Evolutionary conservation across 2,888 invertebrate genomes (phyloP).

Genomic region (Patella caerulea): DNA sequence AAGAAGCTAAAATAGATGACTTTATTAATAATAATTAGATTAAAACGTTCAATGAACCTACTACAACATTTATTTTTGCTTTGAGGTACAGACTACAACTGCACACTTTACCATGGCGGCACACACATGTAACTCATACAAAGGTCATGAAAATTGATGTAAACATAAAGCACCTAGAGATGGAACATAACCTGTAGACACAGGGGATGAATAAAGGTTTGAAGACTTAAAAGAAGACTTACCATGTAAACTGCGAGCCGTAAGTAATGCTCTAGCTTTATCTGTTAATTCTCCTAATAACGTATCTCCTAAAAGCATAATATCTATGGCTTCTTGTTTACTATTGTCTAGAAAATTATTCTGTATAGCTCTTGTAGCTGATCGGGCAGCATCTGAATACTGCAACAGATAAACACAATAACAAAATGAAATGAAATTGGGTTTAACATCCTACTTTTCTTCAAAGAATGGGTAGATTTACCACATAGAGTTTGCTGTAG

Average conservation of each 20-base stretch:
- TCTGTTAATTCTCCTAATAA: conserved; percentile 93
- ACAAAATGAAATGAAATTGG: background rate
- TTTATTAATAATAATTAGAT: background rate
- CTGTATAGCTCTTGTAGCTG: conserved; percentile 97
- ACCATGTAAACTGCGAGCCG: conserved; percentile 65
- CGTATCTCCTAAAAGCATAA: conserved; percentile 91
- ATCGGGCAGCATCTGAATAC: conserved; percentile 96
- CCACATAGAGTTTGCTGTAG: too few relatives aligned
- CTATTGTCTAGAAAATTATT: conserved; percentile 95
- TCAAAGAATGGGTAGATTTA: background rate
- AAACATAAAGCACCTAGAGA: too few relatives aligned
- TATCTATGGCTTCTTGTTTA: conserved; percentile 96
- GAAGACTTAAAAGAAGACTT: conserved; percentile 64
- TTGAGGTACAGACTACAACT: too few relatives aligned
- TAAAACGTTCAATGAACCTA: too few relatives aligned
- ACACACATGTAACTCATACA: background rate
- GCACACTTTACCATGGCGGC: too few relatives aligned
- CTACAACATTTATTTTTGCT: too few relatives aligned
- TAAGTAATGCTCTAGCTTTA: conserved; percentile 79
- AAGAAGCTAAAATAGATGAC: conserved; percentile 52
- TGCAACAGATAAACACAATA: conserved; percentile 64
- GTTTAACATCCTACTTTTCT: background rate
- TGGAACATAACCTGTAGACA: too few relatives aligned
- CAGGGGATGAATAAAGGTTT: too few relatives aligned
- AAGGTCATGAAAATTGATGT: too few relatives aligned